Percentiles rank a stretch among this genome's conserved stretches.
Evolutionary conservation across 2,888 invertebrate genomes (phyloP).

Genomic region (Tenthredo mesomela): DNA sequence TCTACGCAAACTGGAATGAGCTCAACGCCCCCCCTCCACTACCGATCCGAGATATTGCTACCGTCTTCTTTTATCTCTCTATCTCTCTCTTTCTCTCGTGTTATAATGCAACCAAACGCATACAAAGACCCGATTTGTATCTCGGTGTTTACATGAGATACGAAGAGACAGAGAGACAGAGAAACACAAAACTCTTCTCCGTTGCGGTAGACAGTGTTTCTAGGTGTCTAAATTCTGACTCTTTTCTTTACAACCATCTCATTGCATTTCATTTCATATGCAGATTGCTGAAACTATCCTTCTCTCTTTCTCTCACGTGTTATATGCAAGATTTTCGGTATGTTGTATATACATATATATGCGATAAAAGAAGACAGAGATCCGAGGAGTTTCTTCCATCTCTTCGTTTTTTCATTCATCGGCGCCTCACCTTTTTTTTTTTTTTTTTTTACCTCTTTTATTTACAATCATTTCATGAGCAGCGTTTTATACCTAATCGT

Average conservation of each 20-base stretch:
- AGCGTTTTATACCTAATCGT: background rate
- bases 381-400: background rate
- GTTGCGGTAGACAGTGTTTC: background rate
- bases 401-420: background rate
- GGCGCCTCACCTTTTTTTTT: background rate
- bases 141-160: background rate
- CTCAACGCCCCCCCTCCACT: background rate
- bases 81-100: no score
- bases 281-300: background rate
- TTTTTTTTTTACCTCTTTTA: background rate
- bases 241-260: background rate
- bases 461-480: background rate
- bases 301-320: background rate
- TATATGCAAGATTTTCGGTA: background rate
- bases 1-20: background rate
- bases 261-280: slow-evolving; percentile 1
- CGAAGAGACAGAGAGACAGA: background rate
- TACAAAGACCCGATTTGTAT: background rate
- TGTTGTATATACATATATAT: background rate
- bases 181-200: background rate
- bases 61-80: background rate
- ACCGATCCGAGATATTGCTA: background rate
- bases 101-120: background rate
- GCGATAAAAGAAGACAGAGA: background rate
- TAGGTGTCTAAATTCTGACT: background rate